phyloP scores from a whole-genome alignment of 2,113 vertebrate genomes.

The Eubucco bourcierii region DNA sequence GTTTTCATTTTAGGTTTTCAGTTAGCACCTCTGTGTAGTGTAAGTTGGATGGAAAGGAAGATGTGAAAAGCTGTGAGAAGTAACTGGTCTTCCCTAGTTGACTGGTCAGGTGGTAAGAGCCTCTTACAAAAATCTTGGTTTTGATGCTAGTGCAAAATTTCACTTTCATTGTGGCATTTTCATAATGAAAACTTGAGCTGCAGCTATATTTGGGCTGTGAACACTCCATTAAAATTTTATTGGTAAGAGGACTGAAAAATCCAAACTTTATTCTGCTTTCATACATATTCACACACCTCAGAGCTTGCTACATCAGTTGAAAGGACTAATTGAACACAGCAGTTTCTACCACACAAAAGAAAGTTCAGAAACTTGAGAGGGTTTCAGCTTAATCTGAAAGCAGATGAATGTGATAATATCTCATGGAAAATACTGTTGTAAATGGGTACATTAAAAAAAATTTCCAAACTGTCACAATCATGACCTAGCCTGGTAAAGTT shows the following conservation, averaged over 20 bases:
- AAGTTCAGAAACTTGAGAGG: background rate
- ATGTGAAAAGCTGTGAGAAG: background rate
- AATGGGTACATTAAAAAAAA: background rate
- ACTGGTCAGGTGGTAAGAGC: background rate
- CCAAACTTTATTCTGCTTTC: background rate
- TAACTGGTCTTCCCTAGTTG: background rate
- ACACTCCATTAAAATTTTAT: background rate
- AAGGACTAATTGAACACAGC: background rate
- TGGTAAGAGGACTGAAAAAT: background rate
- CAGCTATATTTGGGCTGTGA: background rate
- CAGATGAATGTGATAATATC: background rate
- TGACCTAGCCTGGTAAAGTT: background rate
- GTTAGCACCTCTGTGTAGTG: background rate
- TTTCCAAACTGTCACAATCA: background rate
- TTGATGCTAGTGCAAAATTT: background rate
- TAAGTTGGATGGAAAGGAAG: conserved; percentile 12
- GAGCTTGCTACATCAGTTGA: background rate
- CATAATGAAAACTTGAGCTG: background rate
- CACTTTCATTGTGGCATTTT: background rate
- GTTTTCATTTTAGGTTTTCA: background rate
- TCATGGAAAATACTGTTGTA: conserved; percentile 10
- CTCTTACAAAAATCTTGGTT: background rate
- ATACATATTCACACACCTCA: background rate
- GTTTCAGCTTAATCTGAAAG: background rate
- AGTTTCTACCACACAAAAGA: background rate